Evolutionary conservation across 2,113 vertebrate species (phyloP), one percentile per base, ranked within the genome.

Genomic region (Oncorhynchus masou): DNA sequence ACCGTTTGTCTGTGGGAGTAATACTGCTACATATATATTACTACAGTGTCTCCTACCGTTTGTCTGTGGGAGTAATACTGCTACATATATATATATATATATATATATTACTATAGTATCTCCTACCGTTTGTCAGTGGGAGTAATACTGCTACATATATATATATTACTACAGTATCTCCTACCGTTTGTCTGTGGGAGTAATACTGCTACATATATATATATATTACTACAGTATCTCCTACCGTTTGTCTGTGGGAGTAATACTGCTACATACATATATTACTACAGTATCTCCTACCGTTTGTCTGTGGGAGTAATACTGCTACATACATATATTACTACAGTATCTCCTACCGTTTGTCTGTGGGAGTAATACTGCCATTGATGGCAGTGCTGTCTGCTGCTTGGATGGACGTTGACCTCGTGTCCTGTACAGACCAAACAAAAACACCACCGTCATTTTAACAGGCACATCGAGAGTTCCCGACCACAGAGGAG

Each of bases 1-100:
- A 98, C 98, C 98, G 96, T 94, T 99, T 99, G 85, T 99, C 97
- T 86, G 97, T 99, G 76, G 98, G 98, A 0, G 95, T 99, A 91
- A 99, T 95, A 88, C 93, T 99, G 91, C 97, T 2, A 27, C 0
- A 39, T 39, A 45, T 16, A n/a, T 20, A 39, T 45, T 4, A 45
- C 22, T 22, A 7, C 20, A 16, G n/a, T 64, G 13, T 64, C 5
- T 31, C 73, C 74, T 94, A 98, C 98, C 98, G 96, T 94, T 99
- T 99, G 85, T 99, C 97, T 86, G 97, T 99, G 76, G 98, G 98
- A 0, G 95, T 99, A 91, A 99, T 95, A 88, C 93, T 99, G 91
- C 97, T 25, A 25, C 1, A 25, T 25, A 25, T 8, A 39, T 27
- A n/a, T 34, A 39, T 69, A n/a, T n/a, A n/a, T n/a, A 25, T 25